A percentile compares a stretch with the other conserved stretches of the same genome.
Conservation (phyloP, 2,797 vertebrate genomes). For the Sciurus carolinensis region DNA sequence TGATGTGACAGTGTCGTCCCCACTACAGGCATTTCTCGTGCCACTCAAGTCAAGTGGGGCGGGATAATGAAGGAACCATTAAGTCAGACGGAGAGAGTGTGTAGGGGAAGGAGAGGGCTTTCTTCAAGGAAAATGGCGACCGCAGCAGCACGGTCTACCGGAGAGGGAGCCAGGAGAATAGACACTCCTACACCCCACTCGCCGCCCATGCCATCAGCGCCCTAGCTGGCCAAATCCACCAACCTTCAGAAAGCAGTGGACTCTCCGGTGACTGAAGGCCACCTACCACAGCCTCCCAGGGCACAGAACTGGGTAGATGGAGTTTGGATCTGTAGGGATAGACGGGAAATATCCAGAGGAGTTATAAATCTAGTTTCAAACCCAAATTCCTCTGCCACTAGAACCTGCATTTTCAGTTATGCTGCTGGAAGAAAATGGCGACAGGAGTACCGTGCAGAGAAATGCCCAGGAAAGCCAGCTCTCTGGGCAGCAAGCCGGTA, state of each 20-base stretch:
- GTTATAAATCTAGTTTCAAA: background rate
- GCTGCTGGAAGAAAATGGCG: background rate
- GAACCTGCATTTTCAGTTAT: background rate
- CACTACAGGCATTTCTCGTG: background rate
- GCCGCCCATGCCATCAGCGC: rapidly evolving
- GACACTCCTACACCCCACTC: rapidly evolving
- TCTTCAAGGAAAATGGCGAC: background rate
- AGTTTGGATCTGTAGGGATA: background rate
- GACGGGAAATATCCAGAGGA: background rate
- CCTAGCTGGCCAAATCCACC: background rate
- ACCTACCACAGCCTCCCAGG: too few species aligned
- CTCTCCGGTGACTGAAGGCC: rapidly evolving
- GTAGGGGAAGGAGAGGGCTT: background rate
- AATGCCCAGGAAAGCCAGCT: background rate
- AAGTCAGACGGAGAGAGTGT: background rate
- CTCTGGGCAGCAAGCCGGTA: background rate
- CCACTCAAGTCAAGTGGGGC: background rate
- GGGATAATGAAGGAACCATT: background rate
- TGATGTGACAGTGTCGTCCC: background rate
- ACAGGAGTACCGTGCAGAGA: background rate
- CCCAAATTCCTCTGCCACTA: background rate
- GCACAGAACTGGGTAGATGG: background rate
- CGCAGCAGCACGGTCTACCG: rapidly evolving
- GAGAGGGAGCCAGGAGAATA: background rate
- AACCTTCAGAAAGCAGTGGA: background rate